Conservation (phyloP, 2,113 vertebrate genomes). For the Carassius carassius region DNA sequence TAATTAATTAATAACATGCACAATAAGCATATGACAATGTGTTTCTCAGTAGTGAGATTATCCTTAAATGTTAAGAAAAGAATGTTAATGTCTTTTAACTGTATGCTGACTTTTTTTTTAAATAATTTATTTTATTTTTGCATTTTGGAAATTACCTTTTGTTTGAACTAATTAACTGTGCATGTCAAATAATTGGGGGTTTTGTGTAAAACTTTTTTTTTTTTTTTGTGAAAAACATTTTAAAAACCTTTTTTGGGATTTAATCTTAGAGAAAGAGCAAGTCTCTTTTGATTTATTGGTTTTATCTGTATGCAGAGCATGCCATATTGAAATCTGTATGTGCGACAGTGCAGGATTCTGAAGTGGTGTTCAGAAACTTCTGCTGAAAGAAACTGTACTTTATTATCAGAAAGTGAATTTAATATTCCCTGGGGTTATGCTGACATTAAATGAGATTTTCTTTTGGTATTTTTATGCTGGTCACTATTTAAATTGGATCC, state of each 20-base stretch:
- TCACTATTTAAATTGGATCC: conserved; percentile 59
- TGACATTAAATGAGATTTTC: conserved; percentile 69
- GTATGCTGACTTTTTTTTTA: not conserved
- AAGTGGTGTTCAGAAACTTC: conserved; percentile 46
- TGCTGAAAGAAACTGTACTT: conserved; percentile 67
- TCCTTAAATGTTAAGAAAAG: no score
- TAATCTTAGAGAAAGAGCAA: conserved; percentile 65
- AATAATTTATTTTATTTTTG: not conserved
- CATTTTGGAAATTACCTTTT: not conserved
- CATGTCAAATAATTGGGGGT: not conserved
- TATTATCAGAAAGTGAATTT: conserved; percentile 68
- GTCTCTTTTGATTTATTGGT: conserved; percentile 68
- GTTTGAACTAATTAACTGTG: not conserved
- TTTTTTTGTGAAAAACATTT: not conserved
- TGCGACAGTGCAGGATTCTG: conserved; percentile 63
- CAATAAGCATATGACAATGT: no score
- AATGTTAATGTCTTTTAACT: no score
- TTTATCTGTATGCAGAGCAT: conserved; percentile 67
- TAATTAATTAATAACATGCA: no score
- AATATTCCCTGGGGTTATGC: conserved; percentile 69
- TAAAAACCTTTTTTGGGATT: conserved; percentile 57
- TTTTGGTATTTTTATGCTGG: conserved; percentile 64
- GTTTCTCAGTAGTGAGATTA: no score
- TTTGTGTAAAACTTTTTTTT: not conserved
- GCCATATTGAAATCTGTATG: conserved; percentile 66